phyloP scores from a whole-genome alignment of 2,113 vertebrate species.

The Oryzias woworae region DNA sequence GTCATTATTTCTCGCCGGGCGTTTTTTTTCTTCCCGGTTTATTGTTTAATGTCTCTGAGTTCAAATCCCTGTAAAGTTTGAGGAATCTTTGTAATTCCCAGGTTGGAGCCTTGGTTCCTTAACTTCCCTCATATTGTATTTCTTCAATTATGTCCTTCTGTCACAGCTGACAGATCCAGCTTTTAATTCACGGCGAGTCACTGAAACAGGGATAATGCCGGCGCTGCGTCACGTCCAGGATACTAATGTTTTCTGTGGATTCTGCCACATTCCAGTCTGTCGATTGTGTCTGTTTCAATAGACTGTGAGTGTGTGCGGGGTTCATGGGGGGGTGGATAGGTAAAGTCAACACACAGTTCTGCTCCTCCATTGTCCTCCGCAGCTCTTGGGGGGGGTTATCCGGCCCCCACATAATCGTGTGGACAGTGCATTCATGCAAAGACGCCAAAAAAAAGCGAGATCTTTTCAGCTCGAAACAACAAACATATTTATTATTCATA shows the following conservation, averaged over 20 bases:
- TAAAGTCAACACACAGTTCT: conserved; percentile 52
- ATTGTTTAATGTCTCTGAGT: not conserved
- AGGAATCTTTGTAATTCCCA: conserved; percentile 7
- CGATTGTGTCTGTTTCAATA: conserved; percentile 52
- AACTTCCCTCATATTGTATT: conserved; percentile 32
- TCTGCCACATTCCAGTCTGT: conserved; percentile 43
- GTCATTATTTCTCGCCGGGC: too few species aligned
- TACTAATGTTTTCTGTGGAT: conserved; percentile 44
- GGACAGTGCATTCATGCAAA: conserved; percentile 68
- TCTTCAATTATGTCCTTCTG: conserved; percentile 38
- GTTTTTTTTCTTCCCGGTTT: not conserved
- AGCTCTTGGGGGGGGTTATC: conserved; percentile 62
- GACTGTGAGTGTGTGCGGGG: conserved; percentile 1
- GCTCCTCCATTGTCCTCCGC: conserved; percentile 53
- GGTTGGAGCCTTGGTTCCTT: conserved; percentile 12
- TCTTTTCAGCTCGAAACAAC: conserved; percentile 63
- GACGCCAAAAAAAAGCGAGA: conserved; percentile 67
- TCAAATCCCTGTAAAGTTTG: conserved; percentile 13
- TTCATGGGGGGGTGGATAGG: conserved; percentile 12
- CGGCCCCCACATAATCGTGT: conserved; percentile 72
- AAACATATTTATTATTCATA: conserved; percentile 78
- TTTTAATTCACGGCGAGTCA: conserved; percentile 41
- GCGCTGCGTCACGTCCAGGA: conserved; percentile 29
- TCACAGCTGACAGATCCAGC: conserved; percentile 40
- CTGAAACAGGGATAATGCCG: conserved; percentile 55